These are phyloP conservation scores for Albula goreensis DNA, from an alignment of 2,113 vertebrate genomes.

Conservation along the genomic window DNA sequence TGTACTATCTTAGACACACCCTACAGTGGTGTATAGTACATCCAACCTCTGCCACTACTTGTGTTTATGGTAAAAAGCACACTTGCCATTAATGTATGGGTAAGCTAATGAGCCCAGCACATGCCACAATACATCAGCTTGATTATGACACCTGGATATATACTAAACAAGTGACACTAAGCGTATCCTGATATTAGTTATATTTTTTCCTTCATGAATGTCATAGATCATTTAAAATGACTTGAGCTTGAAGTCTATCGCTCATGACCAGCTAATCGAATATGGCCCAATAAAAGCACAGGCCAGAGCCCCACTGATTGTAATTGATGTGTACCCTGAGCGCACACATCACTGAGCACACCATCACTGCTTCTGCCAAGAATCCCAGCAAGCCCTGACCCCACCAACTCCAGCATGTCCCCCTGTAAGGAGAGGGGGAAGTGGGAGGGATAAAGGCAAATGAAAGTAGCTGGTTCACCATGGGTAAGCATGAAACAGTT, in stretches of 20 bases:
- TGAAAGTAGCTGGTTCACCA: background rate
- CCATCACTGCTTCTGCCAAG: conserved; percentile 18
- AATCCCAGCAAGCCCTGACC: background rate
- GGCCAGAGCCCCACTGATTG: conserved; percentile 1
- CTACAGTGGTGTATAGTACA: background rate
- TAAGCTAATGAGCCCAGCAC: background rate
- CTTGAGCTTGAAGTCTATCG: background rate
- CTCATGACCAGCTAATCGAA: conserved; percentile 23
- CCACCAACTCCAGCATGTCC: background rate
- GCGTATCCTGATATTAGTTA: background rate
- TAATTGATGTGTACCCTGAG: conserved; percentile 35
- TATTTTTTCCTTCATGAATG: background rate
- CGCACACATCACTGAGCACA: conserved; percentile 16
- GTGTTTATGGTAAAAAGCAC: too few species aligned
- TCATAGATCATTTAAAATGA: background rate
- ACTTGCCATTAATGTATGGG: too few species aligned
- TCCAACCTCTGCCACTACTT: background rate
- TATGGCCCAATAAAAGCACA: background rate
- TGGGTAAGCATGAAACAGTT: background rate
- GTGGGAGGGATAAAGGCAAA: background rate
- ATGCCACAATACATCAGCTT: background rate
- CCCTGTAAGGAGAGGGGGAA: background rate
- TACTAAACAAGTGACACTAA: too few species aligned
- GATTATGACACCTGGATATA: too few species aligned
- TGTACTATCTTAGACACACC: background rate